Evolutionary conservation across 1,140 invertebrate genomes (phyloP).

Genomic region (Neotoxoptera formosana): DNA sequence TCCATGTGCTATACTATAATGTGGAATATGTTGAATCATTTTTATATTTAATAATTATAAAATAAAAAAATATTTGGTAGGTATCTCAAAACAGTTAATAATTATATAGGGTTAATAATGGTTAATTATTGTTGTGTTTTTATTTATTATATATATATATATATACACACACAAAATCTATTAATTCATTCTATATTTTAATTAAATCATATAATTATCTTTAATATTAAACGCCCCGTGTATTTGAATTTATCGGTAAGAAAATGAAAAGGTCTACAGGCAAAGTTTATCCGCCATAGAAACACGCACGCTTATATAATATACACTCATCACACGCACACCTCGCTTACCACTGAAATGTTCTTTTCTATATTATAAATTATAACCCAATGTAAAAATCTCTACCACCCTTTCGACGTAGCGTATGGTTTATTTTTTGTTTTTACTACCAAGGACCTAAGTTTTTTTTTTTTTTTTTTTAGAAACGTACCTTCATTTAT

Average conservation of each 20-base stretch:
- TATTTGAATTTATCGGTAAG: not conserved
- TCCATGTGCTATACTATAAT: not conserved
- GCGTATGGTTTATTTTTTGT: not conserved
- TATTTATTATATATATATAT: too few relatives aligned
- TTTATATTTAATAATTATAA: too few relatives aligned
- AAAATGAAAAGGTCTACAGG: not conserved
- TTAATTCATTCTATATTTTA: too few relatives aligned
- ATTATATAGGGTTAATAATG: too few relatives aligned
- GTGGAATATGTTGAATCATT: too few relatives aligned
- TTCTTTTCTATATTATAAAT: not conserved
- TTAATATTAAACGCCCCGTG: not conserved
- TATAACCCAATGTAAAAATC: not conserved
- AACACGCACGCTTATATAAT: not conserved
- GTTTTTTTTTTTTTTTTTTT: not conserved
- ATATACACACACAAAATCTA: too few relatives aligned
- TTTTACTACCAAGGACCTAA: not conserved
- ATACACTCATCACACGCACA: not conserved
- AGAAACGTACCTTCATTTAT: conserved; percentile 8
- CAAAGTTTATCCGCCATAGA: not conserved
- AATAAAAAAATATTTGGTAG: too few relatives aligned
- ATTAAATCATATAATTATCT: not conserved
- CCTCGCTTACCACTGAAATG: not conserved
- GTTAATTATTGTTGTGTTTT: too few relatives aligned
- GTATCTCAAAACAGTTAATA: too few relatives aligned
- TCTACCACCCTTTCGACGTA: not conserved